These are phyloP conservation scores for Malurus alboscapulatus DNA, from an alignment of 2,113 vertebrate species.

Conservation along the genomic window DNA sequence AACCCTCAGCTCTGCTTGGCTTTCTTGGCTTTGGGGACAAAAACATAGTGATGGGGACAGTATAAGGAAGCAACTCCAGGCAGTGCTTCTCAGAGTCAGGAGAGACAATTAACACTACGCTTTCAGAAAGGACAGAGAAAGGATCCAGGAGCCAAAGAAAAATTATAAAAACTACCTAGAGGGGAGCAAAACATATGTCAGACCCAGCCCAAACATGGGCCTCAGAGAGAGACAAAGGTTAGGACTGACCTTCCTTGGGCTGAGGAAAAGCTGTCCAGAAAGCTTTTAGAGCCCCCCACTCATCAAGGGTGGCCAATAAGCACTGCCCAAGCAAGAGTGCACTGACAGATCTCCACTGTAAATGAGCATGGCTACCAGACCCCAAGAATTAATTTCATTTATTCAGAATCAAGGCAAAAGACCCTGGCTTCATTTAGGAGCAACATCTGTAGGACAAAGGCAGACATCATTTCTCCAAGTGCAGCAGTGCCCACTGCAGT, in stretches of 20 bases:
- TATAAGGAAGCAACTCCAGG: background rate
- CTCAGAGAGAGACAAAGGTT: background rate
- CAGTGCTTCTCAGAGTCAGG: background rate
- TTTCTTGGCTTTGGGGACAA: background rate
- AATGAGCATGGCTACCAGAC: background rate
- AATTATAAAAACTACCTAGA: background rate
- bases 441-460: background rate
- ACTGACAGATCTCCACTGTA: background rate
- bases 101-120: background rate
- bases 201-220: background rate
- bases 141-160: background rate
- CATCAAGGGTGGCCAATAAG: background rate
- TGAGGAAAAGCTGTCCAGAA: background rate
- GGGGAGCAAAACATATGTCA: background rate
- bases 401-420: background rate
- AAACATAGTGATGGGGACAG: background rate
- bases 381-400: background rate
- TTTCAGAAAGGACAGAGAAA: background rate
- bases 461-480: background rate
- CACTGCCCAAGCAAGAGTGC: background rate
- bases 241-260: background rate
- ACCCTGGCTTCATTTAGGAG: background rate
- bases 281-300: background rate
- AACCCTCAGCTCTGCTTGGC: background rate
- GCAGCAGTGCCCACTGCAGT: background rate